phyloP scores from a whole-genome alignment of 2,888 invertebrate species.

The Oscheius sp. region DNA sequence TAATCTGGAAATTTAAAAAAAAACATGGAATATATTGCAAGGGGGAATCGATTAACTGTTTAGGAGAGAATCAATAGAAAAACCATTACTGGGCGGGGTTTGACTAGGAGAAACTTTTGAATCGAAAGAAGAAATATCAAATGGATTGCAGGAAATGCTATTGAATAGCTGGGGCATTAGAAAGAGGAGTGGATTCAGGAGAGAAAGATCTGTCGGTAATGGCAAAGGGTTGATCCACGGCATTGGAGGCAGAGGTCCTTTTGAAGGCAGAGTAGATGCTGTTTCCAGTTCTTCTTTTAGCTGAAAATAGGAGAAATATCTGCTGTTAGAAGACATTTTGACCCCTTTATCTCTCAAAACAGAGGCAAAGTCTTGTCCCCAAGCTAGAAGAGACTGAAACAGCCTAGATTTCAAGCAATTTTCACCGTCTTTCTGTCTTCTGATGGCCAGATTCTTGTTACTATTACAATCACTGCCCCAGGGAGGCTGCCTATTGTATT shows the following conservation, averaged over 20 bases:
- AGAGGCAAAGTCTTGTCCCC: too few species aligned
- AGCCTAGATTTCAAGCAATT: too few species aligned
- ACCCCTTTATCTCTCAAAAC: too few species aligned
- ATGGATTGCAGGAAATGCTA: conserved; percentile 2
- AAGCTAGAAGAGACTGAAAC: too few species aligned
- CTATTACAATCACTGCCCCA: too few species aligned
- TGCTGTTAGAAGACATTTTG: too few species aligned
- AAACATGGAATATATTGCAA: neutral
- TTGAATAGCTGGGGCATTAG: conserved; percentile 49
- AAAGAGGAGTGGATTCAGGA: conserved; percentile 50
- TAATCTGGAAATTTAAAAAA: neutral
- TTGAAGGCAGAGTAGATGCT: neutral
- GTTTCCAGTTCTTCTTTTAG: conserved; percentile 17
- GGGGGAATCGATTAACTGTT: neutral
- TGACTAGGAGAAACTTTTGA: conserved; percentile 28
- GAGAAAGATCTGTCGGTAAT: neutral
- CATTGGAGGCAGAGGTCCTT: neutral
- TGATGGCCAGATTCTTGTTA: too few species aligned
- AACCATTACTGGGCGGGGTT: conserved; percentile 27
- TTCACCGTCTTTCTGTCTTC: too few species aligned
- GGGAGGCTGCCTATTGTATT: too few species aligned
- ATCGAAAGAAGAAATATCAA: conserved; percentile 29
- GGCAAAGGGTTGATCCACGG: conserved; percentile 26
- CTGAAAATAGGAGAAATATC: too few species aligned
- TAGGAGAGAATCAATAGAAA: conserved; percentile 29